Evolutionary conservation across 1,140 invertebrate genomes (phyloP).

Genomic region (Colletes gigas): DNA sequence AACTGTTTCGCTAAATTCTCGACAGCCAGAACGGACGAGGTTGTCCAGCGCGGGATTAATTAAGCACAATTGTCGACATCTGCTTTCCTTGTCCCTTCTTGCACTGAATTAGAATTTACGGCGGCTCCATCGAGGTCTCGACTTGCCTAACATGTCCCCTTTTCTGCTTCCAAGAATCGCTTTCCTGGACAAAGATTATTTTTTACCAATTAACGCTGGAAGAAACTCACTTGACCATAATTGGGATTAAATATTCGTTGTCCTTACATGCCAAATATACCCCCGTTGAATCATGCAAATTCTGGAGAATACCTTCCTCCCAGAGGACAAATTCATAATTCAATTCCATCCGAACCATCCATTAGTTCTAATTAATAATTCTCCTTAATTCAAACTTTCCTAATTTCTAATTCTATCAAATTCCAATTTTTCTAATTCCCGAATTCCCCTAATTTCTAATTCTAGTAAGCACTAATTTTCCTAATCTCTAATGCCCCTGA

Average conservation of each 20-base stretch:
- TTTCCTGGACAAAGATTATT: conserved; percentile 44
- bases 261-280: conserved; percentile 12
- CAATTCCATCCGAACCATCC: too few species aligned
- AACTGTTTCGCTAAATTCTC: conserved; percentile 10
- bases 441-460: too few species aligned
- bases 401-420: too few species aligned
- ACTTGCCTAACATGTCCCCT: conserved; percentile 27
- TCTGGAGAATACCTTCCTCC: neutral
- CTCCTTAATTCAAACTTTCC: too few species aligned
- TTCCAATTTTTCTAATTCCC: too few species aligned
- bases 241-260: conserved; percentile 35
- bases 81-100: conserved; percentile 64
- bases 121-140: conserved; percentile 48
- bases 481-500: too few species aligned
- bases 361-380: too few species aligned
- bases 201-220: conserved; percentile 47
- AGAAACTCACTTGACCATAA: conserved; percentile 33
- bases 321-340: neutral
- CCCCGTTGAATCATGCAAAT: conserved; percentile 22
- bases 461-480: too few species aligned
- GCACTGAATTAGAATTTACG: conserved; percentile 74
- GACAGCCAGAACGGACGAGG: conserved; percentile 17
- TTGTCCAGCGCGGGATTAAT: conserved; percentile 65
- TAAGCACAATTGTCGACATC: conserved; percentile 73
- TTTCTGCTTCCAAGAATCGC: conserved; percentile 46